Evolutionary conservation across 2,113 vertebrate genomes (phyloP), one percentile per base, ranked within the genome.

Genomic region (Motacilla tschutschensis): DNA sequence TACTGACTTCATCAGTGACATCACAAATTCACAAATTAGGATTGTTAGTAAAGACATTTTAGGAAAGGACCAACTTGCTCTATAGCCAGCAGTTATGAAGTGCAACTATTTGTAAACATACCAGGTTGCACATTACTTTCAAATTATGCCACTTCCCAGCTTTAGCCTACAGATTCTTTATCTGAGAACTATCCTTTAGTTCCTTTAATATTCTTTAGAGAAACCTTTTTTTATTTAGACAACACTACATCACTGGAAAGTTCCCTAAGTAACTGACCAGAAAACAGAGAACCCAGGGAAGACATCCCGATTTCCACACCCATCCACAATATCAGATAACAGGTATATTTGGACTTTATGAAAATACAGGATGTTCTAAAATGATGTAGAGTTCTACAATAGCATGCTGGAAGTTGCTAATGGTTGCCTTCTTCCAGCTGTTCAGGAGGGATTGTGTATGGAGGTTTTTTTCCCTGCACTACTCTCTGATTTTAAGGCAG

Each of bases 391-490:
- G 40, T 59, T 85, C 31, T 33, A 14, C 10, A 55, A 24, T 51
- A 79, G 12, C 47, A 26, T 72, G 46, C 50, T 79, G 41, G 44
- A 70, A 79, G 12, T 40, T 76, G 25, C 60, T 60, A 31, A 24
- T 57, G 26, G 10, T 64, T 57, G 28, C 43, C 21, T 57, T 54
- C 40, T 81, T 20, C 22, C 21, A 36, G 51, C n/a, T 77, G 28
- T 58, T 57, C 35, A n/a, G 16, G 20, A 40, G 18, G 31, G 9
- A 6, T 43, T 51, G 16, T n/a, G 8, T 57, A 33, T n/a, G 7
- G 14, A 3, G 0, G 0, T 8, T 64, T 54, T 69, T 55, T 18
- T 14, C 12, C 33, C 64, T 38, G 44, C 28, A 16, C 46, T 51
- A 12, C 22, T 43, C 14, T 51, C 60, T 70, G 47, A 80, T 74